Base-by-base conservation (phyloP, 2,797 vertebrate genomes). In the Arrhamphus sclerolepis region DNA sequence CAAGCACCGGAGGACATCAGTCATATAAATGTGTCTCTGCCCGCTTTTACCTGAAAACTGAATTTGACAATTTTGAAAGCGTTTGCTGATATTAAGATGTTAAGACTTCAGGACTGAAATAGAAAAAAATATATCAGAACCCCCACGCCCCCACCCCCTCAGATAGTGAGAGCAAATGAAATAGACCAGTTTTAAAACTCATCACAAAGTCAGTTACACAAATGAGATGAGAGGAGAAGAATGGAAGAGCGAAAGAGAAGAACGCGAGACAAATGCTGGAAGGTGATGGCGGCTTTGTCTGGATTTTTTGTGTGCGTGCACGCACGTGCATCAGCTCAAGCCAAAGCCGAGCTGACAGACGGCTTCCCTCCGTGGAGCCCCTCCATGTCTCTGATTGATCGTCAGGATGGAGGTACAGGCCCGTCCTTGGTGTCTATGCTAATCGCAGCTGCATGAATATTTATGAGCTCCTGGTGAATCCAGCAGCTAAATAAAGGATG, bases 401-500 rank as follows among this genome's bases (percentile, higher is more conserved):
- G 75, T 85, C 75, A 85, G 88, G 88, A 89, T 78, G 86, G 49
- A 84, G 80, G 84, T 89, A 80, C 84, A 79, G 81, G 79, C 78
- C 53, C 70, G 86, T 89, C 89, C 88, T 89, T 89, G 84, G 85
- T 86, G 82, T 67, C 67, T 73, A 87, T 85, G 86, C 84, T 87
- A 87, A 91, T 88, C 66, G 20, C 59, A 24, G 56, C 1, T 63
- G 83, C 85, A 85, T 89, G 81, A 66, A 91, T 91, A 89, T 89
- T 79, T 52, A 89, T 80, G 72, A 79, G 78, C 77, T 85, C 81
- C 78, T 72, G 63, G 80, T 82, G 85, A 87, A 81, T 87, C 82
- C 77, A 80, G 49, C 64, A 56, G 73, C 85, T 90, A 86, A 89
- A 89, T 90, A 89, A 89, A 87, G 86, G 77, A 89, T 87, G 86